Base-by-base conservation (phyloP, 2,888 invertebrate species). In the Epinotia brunnichana region DNA sequence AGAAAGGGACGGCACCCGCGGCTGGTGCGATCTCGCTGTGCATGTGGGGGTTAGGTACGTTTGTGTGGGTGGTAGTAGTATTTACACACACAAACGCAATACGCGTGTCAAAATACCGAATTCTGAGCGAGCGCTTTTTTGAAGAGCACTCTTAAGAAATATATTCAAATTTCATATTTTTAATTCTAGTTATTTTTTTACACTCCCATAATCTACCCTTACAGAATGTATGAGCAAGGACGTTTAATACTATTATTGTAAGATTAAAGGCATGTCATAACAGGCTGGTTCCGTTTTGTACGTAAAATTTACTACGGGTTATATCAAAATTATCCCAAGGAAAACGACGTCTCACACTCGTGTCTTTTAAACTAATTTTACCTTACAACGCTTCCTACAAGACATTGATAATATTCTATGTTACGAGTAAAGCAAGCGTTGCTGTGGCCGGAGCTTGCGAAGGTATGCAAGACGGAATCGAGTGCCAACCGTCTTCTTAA, bases 221-320 rank as follows among this genome's bases (percentile, higher is more conserved):
- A 0, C 13, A 13, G 5, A 13, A 21, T 54, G 11, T 54, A 21
- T 21, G 15, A n/a, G 9, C 35, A 35, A n/a, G 57, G 29, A 57
- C 51, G 11, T 51, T 35, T 13, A 48, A n/a, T n/a, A n/a, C 21
- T 70, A 21, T 70, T 64, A 70, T 64, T 51, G 24, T 39, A 57
- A 51, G 21, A 70, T 70, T 70, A 68, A 29, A 64, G 24, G 35
- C 24, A 9, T 56, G 64, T 64, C 53, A 64, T 70, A n/a, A 48
- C 35, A 70, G 17, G 19, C 64, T 51, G 48, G 48, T 29, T 19
- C 35, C 39, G 57, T 59, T 63, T 48, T 51, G 57, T 53, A 35
- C 10, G 35, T 64, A 51, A 64, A 48, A 51, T 51, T 51, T 63
- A 51, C 17, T 51, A 3, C 29, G 3, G 29, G 17, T n/a, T 11